Conservation (phyloP, 2,888 invertebrate genomes). For the Protonemura montana region DNA sequence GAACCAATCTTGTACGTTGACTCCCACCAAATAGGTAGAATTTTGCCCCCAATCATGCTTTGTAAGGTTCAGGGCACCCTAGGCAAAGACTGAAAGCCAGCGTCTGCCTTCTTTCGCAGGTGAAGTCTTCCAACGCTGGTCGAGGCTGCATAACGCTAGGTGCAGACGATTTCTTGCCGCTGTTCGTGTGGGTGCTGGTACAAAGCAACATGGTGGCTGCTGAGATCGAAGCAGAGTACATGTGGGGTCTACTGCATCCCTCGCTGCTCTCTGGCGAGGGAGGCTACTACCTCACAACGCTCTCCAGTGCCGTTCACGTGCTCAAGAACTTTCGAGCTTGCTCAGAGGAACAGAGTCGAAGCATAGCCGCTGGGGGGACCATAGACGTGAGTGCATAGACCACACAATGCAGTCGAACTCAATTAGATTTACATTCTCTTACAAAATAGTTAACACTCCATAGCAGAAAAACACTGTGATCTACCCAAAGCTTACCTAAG, state of each 20-base stretch:
- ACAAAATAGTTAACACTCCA: too few relatives aligned
- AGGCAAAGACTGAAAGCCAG: too few relatives aligned
- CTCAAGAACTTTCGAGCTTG: conserved; percentile 71
- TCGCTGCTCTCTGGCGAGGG: conserved; percentile 91
- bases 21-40: too few relatives aligned
- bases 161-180: conserved; percentile 89
- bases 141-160: conserved; percentile 67
- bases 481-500: too few relatives aligned
- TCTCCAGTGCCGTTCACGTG: conserved; percentile 91
- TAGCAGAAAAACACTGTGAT: neutral
- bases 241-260: conserved; percentile 92
- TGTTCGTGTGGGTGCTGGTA: conserved; percentile 90
- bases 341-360: conserved; percentile 51
- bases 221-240: conserved; percentile 94
- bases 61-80: too few relatives aligned
- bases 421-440: too few relatives aligned
- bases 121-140: conserved; percentile 70
- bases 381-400: conserved; percentile 57
- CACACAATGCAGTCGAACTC: too few relatives aligned
- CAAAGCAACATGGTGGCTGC: conserved; percentile 89
- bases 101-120: conserved; percentile 59
- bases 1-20: too few relatives aligned
- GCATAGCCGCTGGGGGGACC: conserved; percentile 56
- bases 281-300: conserved; percentile 91
- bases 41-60: too few relatives aligned